Base-by-base conservation (phyloP, 2,888 invertebrate species). In the Epinotia brunnichana region DNA sequence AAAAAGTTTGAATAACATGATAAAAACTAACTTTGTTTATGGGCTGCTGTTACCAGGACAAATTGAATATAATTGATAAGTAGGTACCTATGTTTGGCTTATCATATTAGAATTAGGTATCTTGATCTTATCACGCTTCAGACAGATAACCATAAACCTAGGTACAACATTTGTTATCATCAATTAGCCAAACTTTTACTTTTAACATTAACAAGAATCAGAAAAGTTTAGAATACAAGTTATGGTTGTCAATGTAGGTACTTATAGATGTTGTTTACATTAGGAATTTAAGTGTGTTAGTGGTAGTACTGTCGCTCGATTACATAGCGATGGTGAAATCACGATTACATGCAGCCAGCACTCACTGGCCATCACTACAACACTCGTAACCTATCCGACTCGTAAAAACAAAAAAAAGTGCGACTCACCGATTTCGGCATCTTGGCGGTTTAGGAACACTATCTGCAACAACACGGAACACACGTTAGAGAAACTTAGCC, bases 341-440 rank as follows among this genome's bases (percentile, higher is more conserved):
- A 85, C 86, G 83, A 85, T 83, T 83, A 85, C 82, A 84, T 82
- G 82, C 84, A 83, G 76, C 78, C 78, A 79, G 79, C 73, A 76
- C 74, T 48, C 75, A 67, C 75, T 64, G 68, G 29, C 17, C 51
- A 41, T 10, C 44, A 54, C 21, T 41, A 39, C 69, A 29, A 53
- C 56, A 62, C 35, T 67, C 59, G 75, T 75, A 69, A 76, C 73
- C 70, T 77, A 61, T 70, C 68, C 59, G 66, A 70, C 71, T 54
- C 13, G 24, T 69, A 67, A 68, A 70, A 76, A 74, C 74, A 74
- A 73, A 72, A 78, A 61, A 35, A 24, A 29, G 39, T 11, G 2
- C 62, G 78, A 94, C 95, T 94, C 85, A 95, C 95, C 89, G 95
- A 94, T 94, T 95, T 95, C 89, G 94, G 95, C 94, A 95, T 94